phyloP scores from a whole-genome alignment of 53 echinoderm and acorn worm genomes.

The Stichopus horrens region DNA sequence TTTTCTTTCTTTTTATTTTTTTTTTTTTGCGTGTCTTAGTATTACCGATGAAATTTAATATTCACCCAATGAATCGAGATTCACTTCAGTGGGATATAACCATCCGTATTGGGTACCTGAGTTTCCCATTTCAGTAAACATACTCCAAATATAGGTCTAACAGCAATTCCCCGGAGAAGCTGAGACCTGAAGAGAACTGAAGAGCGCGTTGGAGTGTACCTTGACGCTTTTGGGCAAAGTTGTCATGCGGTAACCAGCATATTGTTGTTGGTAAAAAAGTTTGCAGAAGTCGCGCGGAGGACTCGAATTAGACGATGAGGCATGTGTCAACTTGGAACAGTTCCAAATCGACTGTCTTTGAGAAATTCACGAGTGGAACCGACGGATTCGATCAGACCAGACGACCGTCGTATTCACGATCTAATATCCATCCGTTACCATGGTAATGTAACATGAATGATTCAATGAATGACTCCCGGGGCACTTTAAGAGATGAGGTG shows the following conservation, averaged over 20 bases:
- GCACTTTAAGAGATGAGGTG: conserved; percentile 41
- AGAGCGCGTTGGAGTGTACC: conserved; percentile 45
- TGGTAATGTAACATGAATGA: conserved; percentile 42
- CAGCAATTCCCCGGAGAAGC: conserved; percentile 35
- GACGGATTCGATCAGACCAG: conserved; percentile 37
- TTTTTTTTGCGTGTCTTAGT: background rate
- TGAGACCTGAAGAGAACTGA: conserved; percentile 20
- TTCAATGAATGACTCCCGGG: conserved; percentile 41
- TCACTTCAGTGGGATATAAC: conserved; percentile 40
- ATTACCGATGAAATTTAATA: conserved; percentile 46
- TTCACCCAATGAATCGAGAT: conserved; percentile 36
- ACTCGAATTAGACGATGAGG: conserved; percentile 19
- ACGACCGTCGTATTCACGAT: conserved; percentile 41
- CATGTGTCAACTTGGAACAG: conserved; percentile 46
- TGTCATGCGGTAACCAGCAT: conserved; percentile 34
- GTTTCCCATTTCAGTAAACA: conserved; percentile 44
- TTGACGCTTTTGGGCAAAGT: conserved; percentile 37
- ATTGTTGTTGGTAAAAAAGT: conserved; percentile 36
- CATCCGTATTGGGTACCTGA: conserved; percentile 38
- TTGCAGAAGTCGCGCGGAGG: conserved; percentile 24
- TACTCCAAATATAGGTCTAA: conserved; percentile 42
- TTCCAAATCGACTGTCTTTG: conserved; percentile 37
- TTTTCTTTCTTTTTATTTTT: background rate
- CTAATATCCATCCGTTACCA: conserved; percentile 39
- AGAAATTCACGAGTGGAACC: conserved; percentile 26